Base-by-base conservation (phyloP, 2,888 invertebrate species). In the Drosophila mettleri region DNA sequence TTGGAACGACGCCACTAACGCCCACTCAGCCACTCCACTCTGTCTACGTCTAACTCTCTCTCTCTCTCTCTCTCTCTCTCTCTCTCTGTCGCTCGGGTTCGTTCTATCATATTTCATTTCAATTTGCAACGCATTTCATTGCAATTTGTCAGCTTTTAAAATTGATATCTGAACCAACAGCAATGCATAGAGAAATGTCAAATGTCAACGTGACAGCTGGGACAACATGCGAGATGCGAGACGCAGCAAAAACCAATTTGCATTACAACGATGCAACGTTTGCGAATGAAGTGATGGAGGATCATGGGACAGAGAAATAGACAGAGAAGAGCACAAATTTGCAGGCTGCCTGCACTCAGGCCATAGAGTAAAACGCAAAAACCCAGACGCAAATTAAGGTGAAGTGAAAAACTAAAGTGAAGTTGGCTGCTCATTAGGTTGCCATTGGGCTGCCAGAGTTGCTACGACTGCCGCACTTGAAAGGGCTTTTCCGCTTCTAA, bases 111-210 rank as follows among this genome's bases (percentile, higher is more conserved):
- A 54, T 54, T 51, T 64, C 41, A 60, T 72, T 65, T 65, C 59
- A 72, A 74, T 71, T 77, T 77, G 57, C 55, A 45, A 53, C 46
- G 48, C 61, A 74, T 59, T 74, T 77, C 60, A 53, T 52, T 77
- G 72, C 74, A 73, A 69, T 78, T 78, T 76, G 76, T 78, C 59
- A 75, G 75, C 63, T 70, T 58, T 70, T 55, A n/a, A 78, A 74
- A 78, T 78, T 77, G 74, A 77, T 77, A 77, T 74, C 74, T 69
- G 74, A 62, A 69, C 48, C 31, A 48, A 49, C 60, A 53, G 69
- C 18, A 16, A 51, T 66, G 59, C 74, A 71, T 53, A 55, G 43
- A 61, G 53, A 45, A 78, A 68, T 73, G 64, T 27, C 57, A 73
- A 78, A 77, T 64, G 74, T 78, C 74, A 75, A 49, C 67, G 63